Evolutionary conservation across 1,140 invertebrate species (phyloP).

Genomic region (Drosophila kurseongensis): DNA sequence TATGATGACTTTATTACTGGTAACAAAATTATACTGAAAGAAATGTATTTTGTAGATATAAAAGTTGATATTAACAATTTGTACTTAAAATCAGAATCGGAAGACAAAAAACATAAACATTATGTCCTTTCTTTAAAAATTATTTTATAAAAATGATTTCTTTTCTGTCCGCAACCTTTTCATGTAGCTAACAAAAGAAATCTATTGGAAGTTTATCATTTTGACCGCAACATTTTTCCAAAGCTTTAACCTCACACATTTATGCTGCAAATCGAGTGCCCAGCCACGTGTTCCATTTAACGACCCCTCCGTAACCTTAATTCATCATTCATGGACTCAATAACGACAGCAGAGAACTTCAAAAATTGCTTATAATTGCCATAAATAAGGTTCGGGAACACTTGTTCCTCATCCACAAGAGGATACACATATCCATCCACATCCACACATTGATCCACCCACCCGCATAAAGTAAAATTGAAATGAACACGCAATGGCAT

Average conservation of each 20-base stretch:
- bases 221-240: neutral
- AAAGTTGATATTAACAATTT: too few species aligned
- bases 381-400: slow-evolving; percentile 60
- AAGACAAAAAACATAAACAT: too few species aligned
- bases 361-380: slow-evolving; percentile 72
- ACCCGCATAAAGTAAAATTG: slow-evolving; percentile 60
- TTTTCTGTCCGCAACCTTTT: neutral
- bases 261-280: neutral
- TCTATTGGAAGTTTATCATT: neutral
- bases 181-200: neutral
- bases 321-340: slow-evolving; percentile 60
- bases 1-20: neutral
- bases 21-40: neutral
- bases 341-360: slow-evolving; percentile 31
- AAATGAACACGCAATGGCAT: slow-evolving; percentile 68
- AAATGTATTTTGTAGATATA: too few species aligned
- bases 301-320: slow-evolving; percentile 38
- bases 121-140: neutral
- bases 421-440: slow-evolving; percentile 14
- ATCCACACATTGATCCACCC: slow-evolving; percentile 25
- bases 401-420: slow-evolving; percentile 52
- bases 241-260: slow-evolving; percentile 31
- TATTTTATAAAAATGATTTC: too few species aligned
- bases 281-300: slow-evolving; percentile 55
- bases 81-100: too few species aligned